phyloP scores from a whole-genome alignment of 2,888 invertebrate species.

The Hirtodrosophila cameraria region DNA sequence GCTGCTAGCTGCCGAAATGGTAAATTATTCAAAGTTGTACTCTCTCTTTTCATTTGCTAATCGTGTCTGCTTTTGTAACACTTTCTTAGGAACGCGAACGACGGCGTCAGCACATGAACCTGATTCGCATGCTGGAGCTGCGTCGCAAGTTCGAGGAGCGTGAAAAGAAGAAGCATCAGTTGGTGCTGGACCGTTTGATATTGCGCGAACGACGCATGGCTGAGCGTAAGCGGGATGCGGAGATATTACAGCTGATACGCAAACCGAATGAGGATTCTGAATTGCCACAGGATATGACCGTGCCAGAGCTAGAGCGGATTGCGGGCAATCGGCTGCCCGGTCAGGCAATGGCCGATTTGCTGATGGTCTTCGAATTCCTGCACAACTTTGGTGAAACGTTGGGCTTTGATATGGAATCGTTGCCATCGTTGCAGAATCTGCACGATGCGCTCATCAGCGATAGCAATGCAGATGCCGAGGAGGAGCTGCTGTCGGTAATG shows the following conservation, averaged over 20 bases:
- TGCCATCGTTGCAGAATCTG: conserved; percentile 93
- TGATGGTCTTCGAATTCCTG: conserved; percentile 98
- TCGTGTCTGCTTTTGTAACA: too few relatives aligned
- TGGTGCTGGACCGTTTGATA: conserved; percentile 92
- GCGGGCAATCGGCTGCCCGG: conserved; percentile 92
- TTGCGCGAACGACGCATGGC: conserved; percentile 94
- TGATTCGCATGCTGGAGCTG: conserved; percentile 94
- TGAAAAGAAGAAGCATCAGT: conserved; percentile 87
- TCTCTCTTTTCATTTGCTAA: too few relatives aligned
- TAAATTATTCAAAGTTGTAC: conserved; percentile 85
- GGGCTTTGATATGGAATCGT: conserved; percentile 94
- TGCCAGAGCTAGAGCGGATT: conserved; percentile 91
- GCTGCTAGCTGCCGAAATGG: conserved; percentile 93
- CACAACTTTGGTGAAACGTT: conserved; percentile 98
- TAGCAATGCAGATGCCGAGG: conserved; percentile 91
- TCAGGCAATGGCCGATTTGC: conserved; percentile 94
- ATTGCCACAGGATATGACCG: conserved; percentile 89
- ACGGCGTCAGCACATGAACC: conserved; percentile 94
- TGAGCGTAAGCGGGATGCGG: conserved; percentile 88
- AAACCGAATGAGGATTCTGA: conserved; percentile 97
- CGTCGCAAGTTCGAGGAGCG: conserved; percentile 94
- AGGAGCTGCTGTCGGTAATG: conserved; percentile 94
- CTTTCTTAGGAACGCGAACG: conserved; percentile 96
- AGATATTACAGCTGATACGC: conserved; percentile 88
- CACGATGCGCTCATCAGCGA: conserved; percentile 92